Evolutionary conservation across 2,888 invertebrate species (phyloP).

Genomic region (Eurytoma californica): DNA sequence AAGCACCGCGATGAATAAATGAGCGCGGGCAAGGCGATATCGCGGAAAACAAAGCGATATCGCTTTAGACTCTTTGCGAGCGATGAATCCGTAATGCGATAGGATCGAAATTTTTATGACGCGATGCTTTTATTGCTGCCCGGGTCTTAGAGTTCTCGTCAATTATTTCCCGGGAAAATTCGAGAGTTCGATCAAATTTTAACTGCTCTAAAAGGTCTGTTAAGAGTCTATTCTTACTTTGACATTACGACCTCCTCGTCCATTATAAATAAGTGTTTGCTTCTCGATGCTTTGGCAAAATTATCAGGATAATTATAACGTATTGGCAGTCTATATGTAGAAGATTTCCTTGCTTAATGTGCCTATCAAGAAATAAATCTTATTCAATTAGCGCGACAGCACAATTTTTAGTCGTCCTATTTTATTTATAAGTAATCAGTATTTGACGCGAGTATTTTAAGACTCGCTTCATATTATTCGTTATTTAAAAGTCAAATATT

Average conservation of each 20-base stretch:
- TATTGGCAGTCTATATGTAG: too few relatives aligned
- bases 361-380: conserved; percentile 16
- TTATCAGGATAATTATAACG: too few relatives aligned
- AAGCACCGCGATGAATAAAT: conserved; percentile 48
- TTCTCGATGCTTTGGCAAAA: background rate
- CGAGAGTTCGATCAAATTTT: too few relatives aligned
- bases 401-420: background rate
- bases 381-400: background rate
- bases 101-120: conserved; percentile 4
- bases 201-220: too few relatives aligned
- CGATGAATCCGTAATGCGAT: conserved; percentile 29
- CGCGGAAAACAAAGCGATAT: conserved; percentile 36
- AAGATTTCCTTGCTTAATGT: background rate
- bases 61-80: conserved; percentile 16
- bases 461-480: background rate
- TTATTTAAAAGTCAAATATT: background rate
- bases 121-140: too few relatives aligned
- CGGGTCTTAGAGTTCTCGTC: too few relatives aligned
- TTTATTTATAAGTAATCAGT: conserved; percentile 13
- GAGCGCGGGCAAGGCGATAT: conserved; percentile 27
- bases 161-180: too few relatives aligned
- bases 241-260: too few relatives aligned
- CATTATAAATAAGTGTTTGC: background rate
- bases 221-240: too few relatives aligned
- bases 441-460: conserved; percentile 5